Percentiles rank a stretch among this genome's conserved stretches.
Conservation (phyloP, 2,888 invertebrate genomes). For the Agrotis clavis region DNA sequence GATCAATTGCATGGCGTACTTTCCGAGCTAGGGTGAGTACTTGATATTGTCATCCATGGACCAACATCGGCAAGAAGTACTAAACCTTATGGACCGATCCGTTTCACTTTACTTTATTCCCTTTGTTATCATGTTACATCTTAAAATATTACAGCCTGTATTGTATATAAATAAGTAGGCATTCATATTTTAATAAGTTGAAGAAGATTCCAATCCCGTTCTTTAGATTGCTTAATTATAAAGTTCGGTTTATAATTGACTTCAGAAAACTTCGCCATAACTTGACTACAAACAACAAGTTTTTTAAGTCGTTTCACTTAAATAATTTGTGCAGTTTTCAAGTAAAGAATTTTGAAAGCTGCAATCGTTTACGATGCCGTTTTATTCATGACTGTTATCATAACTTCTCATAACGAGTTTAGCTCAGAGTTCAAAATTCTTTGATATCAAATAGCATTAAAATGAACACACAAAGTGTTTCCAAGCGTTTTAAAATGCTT, state of each 20-base stretch:
- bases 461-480: background rate
- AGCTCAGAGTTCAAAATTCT: background rate
- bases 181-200: constrained; percentile 25
- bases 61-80: no score
- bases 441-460: background rate
- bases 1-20: no score
- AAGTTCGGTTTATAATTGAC: constrained; percentile 28
- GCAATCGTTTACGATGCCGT: background rate
- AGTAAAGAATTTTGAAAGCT: background rate
- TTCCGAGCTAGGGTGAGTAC: background rate
- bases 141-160: background rate
- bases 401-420: background rate
- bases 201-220: constrained; percentile 9
- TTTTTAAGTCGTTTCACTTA: constrained; percentile 13
- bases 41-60: no score
- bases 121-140: background rate
- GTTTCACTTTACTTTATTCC: no score
- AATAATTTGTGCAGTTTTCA: constrained; percentile 13
- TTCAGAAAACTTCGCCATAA: constrained; percentile 33
- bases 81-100: no score
- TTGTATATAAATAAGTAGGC: constrained; percentile 3
- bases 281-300: constrained; percentile 13
- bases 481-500: background rate
- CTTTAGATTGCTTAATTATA: constrained; percentile 37
- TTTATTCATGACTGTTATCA: background rate